These are phyloP conservation scores for Etheostoma nigrum DNA, from an alignment of 2,797 vertebrate species.

Conservation along the genomic window DNA sequence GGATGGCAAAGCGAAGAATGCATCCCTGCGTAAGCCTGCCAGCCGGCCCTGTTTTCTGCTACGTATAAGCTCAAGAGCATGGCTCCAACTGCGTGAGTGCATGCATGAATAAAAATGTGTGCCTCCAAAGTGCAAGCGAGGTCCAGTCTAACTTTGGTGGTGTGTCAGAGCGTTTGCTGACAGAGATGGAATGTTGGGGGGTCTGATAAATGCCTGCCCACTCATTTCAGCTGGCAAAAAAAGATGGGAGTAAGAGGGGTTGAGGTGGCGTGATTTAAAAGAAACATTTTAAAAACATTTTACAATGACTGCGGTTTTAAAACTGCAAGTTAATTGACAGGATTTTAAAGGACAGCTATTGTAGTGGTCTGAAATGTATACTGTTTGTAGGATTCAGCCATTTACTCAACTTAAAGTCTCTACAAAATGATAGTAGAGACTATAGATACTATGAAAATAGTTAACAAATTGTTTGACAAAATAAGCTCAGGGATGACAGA, in stretches of 20 bases:
- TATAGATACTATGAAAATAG: too few relatives aligned
- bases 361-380: neutral
- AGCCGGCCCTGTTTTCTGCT: conserved; percentile 31
- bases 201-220: conserved; percentile 23
- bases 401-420: too few relatives aligned
- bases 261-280: neutral
- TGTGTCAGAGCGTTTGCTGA: conserved; percentile 22
- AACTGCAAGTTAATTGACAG: neutral
- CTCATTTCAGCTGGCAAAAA: conserved; percentile 1
- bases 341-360: too few relatives aligned
- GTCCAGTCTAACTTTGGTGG: neutral
- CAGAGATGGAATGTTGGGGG: neutral
- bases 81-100: conserved; percentile 24
- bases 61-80: neutral
- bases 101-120: conserved; percentile 29
- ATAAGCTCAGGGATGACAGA: too few relatives aligned
- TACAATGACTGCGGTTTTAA: too few relatives aligned
- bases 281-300: neutral
- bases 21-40: conserved; percentile 39
- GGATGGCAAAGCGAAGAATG: conserved; percentile 53
- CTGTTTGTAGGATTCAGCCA: neutral
- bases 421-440: too few relatives aligned
- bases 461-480: too few relatives aligned
- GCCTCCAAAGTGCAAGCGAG: conserved; percentile 4
- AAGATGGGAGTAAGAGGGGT: neutral